Base-by-base conservation (phyloP, 2,888 invertebrate genomes). In the Mythimna impura region DNA sequence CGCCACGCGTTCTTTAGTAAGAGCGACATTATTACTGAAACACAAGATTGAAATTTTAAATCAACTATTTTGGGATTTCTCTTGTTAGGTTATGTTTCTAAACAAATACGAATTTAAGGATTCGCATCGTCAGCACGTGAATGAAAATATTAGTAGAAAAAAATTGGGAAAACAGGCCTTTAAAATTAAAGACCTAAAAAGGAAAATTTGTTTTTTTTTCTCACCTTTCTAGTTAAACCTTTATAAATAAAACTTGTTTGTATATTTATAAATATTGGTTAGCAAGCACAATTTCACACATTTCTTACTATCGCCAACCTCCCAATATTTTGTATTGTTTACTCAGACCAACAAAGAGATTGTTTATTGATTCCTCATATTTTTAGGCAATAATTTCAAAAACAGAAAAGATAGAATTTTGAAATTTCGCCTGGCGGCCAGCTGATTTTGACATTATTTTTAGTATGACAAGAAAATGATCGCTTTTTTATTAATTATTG, bases 1-100 rank as follows among this genome's bases (percentile, higher is more conserved):
- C 91, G 87, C 93, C 93, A 93, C 71, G 92, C 82, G 58, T 86
- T 91, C 82, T 91, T 92, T 61, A 93, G 78, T 30, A 93, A 80
- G 63, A 92, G 76, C 9, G 92, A 88, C 93, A 94, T 94, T 25
- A 73, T 88, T 22, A 72, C 91, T 92, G 88, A 5, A 89, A 86
- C 22, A 9, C 70, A 7, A 40, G 12, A 40, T 61, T 40, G 5
- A 52, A 9, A 52, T 52, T 52, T 7, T 6, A 17, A 17, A 47
- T 17, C 47, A 7, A 17, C 20, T 47, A 47, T 47, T 43, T 43
- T 5, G 12, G 17, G 47, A 17, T 20, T 47, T 7, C 6, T 47
- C 14, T 47, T 58, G 14, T 40, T 61, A 79, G 77, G 81, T 81
- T 76, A 77, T 76, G 63, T 76, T 64, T 60, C 12, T 12, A 7